Base-by-base conservation (phyloP, 2,888 invertebrate species). In the Xanthorhoe designata region DNA sequence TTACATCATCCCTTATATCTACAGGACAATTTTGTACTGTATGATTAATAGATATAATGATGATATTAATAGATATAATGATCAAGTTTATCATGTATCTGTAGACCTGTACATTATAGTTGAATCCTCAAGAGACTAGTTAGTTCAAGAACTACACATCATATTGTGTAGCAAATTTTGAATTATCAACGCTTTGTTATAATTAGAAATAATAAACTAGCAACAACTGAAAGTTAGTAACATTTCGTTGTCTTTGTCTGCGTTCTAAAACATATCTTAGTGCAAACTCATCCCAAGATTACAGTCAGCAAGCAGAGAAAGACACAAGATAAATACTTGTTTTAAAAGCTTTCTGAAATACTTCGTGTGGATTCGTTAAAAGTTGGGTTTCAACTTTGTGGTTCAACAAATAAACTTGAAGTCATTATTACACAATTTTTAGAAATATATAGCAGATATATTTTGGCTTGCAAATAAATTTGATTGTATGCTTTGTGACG, bases 261-360 rank as follows among this genome's bases (percentile, higher is more conserved):
- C 38, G 13, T 13, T 42, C 13, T 42, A 0, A 13, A 42, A 13
- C 38, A 18, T 32, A 52, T 52, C 18, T 18, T 45, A n/a, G 49
- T 57, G 6, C 50, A 38, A 8, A 52, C 52, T 15, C 45, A 38
- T 24, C 52, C 4, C 58, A 38, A 76, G 80, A 83, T 78, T 79
- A 78, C 74, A 81, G 80, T 87, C 84, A 83, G 72, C 72, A 69
- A 65, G 69, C 71, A 75, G 78, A 75, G 78, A 79, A 80, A 77
- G 78, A 72, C 75, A 77, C 66, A 85, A 87, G 83, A 84, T 78
- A 85, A 87, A 87, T 78, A 86, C 71, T 66, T 70, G 52, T 69
- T 68, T 52, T 38, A 68, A 64, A 69, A 72, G 66, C 72, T 74
- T 72, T 73, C 63, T 42, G 61, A 52, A 68, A 68, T 65, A 57